These are phyloP conservation scores for Metridium senile DNA, from an alignment of 92 coral and sea anemone species.

Conservation along the genomic window DNA sequence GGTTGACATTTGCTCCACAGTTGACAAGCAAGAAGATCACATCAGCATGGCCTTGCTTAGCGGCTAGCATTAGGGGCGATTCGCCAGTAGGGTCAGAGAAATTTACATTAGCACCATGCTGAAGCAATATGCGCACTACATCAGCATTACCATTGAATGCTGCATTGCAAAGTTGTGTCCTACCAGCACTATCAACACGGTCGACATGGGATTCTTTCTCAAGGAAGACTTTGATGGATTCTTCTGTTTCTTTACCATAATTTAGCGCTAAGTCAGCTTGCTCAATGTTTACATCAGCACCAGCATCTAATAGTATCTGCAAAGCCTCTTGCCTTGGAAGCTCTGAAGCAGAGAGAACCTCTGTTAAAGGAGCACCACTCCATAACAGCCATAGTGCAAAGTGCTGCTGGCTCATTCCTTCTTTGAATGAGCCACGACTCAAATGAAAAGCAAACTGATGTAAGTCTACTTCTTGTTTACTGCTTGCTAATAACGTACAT, in stretches of 20 bases:
- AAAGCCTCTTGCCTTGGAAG: slow-evolving; percentile 68
- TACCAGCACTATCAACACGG: slow-evolving; percentile 79
- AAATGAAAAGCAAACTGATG: slow-evolving; percentile 89
- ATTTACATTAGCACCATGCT: slow-evolving; percentile 97
- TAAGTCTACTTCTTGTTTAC: slow-evolving; percentile 66
- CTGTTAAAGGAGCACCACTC: slow-evolving; percentile 83
- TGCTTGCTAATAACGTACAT: slow-evolving; percentile 81
- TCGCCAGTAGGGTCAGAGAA: slow-evolving; percentile 88
- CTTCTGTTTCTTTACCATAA: slow-evolving; percentile 73
- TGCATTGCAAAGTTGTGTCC: slow-evolving; percentile 91
- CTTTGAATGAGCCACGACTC: slow-evolving; percentile 84
- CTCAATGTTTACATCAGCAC: slow-evolving; percentile 62
- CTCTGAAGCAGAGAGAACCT: slow-evolving; percentile 68
- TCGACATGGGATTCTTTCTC: slow-evolving; percentile 80
- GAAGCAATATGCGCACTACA: slow-evolving; percentile 76
- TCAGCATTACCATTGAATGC: slow-evolving; percentile 87
- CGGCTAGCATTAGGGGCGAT: slow-evolving; percentile 90
- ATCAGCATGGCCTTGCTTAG: slow-evolving; percentile 91
- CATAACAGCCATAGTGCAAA: slow-evolving; percentile 92
- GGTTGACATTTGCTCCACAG: slow-evolving; percentile 93
- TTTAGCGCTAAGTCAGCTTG: slow-evolving; percentile 42
- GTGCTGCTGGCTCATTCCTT: slow-evolving; percentile 71
- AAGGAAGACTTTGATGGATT: slow-evolving; percentile 58
- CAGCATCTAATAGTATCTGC: slow-evolving; percentile 74
- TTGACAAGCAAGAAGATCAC: slow-evolving; percentile 92